Conservation (phyloP, 2,797 vertebrate genomes). For the Hylomyscus alleni region DNA sequence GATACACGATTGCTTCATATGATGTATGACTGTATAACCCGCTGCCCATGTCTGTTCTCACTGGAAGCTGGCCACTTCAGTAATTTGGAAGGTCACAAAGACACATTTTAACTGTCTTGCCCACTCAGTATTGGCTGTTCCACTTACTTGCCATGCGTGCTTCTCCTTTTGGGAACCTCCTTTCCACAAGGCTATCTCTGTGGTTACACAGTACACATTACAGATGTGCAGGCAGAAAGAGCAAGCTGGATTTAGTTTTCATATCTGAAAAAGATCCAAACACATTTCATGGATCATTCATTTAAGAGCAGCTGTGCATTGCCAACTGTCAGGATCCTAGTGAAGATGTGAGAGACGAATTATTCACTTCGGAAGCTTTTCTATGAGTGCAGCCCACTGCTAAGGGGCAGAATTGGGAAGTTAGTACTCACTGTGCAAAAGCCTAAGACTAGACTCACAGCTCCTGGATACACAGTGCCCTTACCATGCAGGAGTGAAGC, state of each 20-base stretch:
- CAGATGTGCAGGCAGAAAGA: conserved; percentile 25
- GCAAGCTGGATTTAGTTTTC: conserved; percentile 68
- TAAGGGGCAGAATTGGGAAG: conserved; percentile 31
- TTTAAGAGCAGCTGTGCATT: conserved; percentile 59
- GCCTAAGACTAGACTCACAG: neutral
- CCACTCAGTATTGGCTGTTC: neutral
- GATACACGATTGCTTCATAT: neutral
- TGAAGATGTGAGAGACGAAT: conserved; percentile 56
- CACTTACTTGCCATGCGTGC: neutral
- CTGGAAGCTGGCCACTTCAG: conserved; percentile 26
- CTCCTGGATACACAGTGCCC: neutral
- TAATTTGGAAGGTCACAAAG: conserved; percentile 52
- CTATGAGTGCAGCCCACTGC: neutral
- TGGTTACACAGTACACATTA: conserved; percentile 20
- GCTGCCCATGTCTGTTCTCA: conserved; percentile 9
- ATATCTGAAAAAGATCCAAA: conserved; percentile 67
- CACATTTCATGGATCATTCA: conserved; percentile 66
- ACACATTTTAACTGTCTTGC: conserved; percentile 39
- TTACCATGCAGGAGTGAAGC: neutral
- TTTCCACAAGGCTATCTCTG: conserved; percentile 30
- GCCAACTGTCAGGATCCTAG: conserved; percentile 58
- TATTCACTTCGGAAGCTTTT: conserved; percentile 38
- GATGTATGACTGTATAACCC: neutral
- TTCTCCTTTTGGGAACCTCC: neutral
- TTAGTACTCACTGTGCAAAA: conserved; percentile 8